Evolutionary conservation across 2,888 invertebrate species (phyloP).

Genomic region (Rhagonycha lutea): DNA sequence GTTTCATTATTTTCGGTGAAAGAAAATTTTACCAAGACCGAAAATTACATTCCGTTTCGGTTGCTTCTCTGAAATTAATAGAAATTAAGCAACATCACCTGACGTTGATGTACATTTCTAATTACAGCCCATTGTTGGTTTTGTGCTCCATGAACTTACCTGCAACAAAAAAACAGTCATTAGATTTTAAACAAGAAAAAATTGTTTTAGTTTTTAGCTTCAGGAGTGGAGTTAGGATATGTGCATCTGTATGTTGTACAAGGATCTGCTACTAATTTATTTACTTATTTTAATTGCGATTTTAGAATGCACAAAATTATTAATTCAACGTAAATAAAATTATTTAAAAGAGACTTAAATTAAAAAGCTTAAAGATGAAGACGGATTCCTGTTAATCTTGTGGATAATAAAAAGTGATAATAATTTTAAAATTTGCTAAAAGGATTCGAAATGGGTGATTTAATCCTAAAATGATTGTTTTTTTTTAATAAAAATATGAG

Average conservation of each 20-base stretch:
- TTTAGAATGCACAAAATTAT: not conserved
- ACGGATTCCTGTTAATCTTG: too few species aligned
- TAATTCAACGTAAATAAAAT: not conserved
- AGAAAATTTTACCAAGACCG: not conserved
- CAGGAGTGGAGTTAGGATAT: not conserved
- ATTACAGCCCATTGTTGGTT: not conserved
- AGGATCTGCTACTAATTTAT: not conserved
- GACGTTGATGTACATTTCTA: not conserved
- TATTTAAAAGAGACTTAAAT: too few species aligned
- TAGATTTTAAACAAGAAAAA: not conserved
- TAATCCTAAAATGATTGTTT: too few species aligned
- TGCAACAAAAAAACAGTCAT: not conserved
- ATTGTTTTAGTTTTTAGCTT: not conserved
- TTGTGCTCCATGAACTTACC: not conserved
- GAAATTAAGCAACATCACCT: not conserved
- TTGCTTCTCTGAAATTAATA: not conserved
- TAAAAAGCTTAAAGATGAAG: too few species aligned
- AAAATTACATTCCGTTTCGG: not conserved
- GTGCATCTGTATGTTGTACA: not conserved
- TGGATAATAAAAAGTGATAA: too few species aligned
- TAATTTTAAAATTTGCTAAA: too few species aligned
- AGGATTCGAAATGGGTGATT: too few species aligned
- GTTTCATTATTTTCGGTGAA: not conserved
- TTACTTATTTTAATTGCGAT: not conserved
- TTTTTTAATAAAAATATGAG: not conserved